Conservation (phyloP, 1,140 invertebrate genomes). For the Dreissena rostriformis region DNA sequence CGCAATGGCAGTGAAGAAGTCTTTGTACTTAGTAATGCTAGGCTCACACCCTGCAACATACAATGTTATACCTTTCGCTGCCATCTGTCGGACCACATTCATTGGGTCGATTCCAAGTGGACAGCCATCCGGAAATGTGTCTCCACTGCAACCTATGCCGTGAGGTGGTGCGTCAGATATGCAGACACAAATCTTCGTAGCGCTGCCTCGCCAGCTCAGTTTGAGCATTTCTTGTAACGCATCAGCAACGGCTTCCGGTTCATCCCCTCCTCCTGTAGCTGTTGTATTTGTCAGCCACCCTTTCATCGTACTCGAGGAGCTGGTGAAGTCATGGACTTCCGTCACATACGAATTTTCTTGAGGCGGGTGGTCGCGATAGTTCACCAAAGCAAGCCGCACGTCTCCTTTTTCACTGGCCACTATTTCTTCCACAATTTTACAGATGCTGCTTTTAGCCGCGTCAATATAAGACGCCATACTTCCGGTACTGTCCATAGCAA, state of each 20-base stretch:
- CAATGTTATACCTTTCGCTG: conserved; percentile 71
- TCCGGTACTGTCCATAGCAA: conserved; percentile 74
- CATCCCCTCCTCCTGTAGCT: conserved; percentile 73
- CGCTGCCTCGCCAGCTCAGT: conserved; percentile 68
- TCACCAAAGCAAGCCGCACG: conserved; percentile 72
- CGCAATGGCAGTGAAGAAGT: conserved; percentile 76
- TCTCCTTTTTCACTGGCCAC: conserved; percentile 71
- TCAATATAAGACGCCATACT: conserved; percentile 76
- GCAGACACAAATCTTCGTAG: conserved; percentile 76
- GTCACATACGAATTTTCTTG: conserved; percentile 73
- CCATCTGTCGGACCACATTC: conserved; percentile 63
- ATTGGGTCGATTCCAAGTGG: conserved; percentile 72
- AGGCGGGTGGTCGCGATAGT: conserved; percentile 75
- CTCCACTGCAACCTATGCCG: conserved; percentile 63
- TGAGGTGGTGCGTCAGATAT: conserved; percentile 77
- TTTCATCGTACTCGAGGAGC: conserved; percentile 69
- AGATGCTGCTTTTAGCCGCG: conserved; percentile 68
- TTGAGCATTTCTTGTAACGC: conserved; percentile 72
- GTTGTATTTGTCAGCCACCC: conserved; percentile 66
- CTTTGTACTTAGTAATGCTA: conserved; percentile 68
- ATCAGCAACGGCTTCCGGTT: conserved; percentile 75
- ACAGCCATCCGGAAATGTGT: conserved; percentile 65
- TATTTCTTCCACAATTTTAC: conserved; percentile 74
- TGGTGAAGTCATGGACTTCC: conserved; percentile 72
- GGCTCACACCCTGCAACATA: conserved; percentile 76